Percentiles rank a stretch among this genome's conserved stretches.
Evolutionary conservation across 1,140 invertebrate species (phyloP).

Genomic region (Euwallacea similis): DNA sequence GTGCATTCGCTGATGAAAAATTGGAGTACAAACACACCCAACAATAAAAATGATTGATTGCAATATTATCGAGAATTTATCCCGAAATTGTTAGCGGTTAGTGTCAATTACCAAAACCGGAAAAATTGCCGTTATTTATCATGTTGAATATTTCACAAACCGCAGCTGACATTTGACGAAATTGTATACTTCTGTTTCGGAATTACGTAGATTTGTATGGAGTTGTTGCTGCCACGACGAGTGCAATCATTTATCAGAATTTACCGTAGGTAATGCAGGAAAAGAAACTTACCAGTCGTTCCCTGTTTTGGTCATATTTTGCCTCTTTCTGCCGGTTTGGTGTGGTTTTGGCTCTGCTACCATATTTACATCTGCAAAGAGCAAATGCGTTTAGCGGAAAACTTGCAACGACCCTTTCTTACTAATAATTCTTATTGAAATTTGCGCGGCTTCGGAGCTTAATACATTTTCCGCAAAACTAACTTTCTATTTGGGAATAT

Average conservation of each 20-base stretch:
- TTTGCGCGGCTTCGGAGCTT: conserved; percentile 10
- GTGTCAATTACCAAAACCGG: background rate
- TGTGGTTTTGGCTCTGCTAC: conserved; percentile 81
- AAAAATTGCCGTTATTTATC: conserved; percentile 4
- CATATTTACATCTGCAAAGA: conserved; percentile 76
- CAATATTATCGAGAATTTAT: conserved; percentile 1
- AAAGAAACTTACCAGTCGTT: conserved; percentile 71
- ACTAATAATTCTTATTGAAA: conserved; percentile 10
- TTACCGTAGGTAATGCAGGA: background rate
- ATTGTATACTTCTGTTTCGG: too few species aligned
- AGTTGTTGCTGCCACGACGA: too few species aligned
- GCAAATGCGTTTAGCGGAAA: background rate
- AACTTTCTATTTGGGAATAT: conserved; percentile 14
- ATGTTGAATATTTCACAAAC: background rate
- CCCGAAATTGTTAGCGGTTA: conserved; percentile 1
- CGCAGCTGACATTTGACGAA: too few species aligned
- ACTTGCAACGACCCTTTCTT: background rate
- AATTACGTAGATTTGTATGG: too few species aligned
- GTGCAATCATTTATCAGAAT: too few species aligned
- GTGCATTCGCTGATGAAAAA: background rate
- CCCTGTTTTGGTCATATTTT: conserved; percentile 77
- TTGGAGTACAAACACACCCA: background rate
- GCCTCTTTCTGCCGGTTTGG: conserved; percentile 77
- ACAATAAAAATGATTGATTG: conserved; percentile 3
- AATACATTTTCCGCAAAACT: conserved; percentile 15